These are phyloP conservation scores for Sericinus montela DNA, from an alignment of 2,888 invertebrate species.

Conservation along the genomic window DNA sequence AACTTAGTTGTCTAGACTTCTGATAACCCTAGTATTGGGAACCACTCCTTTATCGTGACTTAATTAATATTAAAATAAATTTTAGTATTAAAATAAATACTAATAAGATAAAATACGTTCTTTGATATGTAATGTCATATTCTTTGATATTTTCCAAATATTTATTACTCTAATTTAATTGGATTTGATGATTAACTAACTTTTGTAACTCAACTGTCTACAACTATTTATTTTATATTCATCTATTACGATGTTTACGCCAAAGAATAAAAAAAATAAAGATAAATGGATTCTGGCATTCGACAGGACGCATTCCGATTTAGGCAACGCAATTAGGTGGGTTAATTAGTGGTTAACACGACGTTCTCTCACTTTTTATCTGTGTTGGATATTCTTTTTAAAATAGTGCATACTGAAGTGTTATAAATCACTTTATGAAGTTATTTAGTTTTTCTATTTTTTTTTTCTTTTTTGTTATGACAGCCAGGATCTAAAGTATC, in stretches of 20 bases:
- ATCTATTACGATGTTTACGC: slow-evolving; percentile 12
- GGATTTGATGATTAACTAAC: neutral
- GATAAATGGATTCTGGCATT: slow-evolving; percentile 40
- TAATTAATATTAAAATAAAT: too few species aligned
- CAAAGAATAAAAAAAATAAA: slow-evolving; percentile 25
- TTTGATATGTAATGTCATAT: too few species aligned
- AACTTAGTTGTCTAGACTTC: too few species aligned
- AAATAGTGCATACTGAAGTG: slow-evolving; percentile 30
- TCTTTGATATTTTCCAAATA: too few species aligned
- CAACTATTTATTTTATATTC: slow-evolving; percentile 11
- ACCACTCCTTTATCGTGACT: too few species aligned
- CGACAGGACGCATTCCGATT: slow-evolving; percentile 45
- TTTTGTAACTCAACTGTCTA: neutral
- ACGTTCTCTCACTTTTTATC: slow-evolving; percentile 28
- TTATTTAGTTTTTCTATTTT: slow-evolving; percentile 60
- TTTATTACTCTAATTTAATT: slow-evolving; percentile 8
- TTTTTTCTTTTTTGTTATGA: slow-evolving; percentile 49
- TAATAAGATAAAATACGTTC: too few species aligned
- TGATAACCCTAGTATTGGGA: too few species aligned
- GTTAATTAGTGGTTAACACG: slow-evolving; percentile 63
- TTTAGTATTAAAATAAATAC: too few species aligned
- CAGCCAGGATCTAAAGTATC: slow-evolving; percentile 67
- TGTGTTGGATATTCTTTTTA: slow-evolving; percentile 26
- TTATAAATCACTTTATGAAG: slow-evolving; percentile 68
- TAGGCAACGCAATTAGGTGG: slow-evolving; percentile 48